Base-by-base conservation (phyloP, 2,888 invertebrate species). In the Linnaemya tessellans region DNA sequence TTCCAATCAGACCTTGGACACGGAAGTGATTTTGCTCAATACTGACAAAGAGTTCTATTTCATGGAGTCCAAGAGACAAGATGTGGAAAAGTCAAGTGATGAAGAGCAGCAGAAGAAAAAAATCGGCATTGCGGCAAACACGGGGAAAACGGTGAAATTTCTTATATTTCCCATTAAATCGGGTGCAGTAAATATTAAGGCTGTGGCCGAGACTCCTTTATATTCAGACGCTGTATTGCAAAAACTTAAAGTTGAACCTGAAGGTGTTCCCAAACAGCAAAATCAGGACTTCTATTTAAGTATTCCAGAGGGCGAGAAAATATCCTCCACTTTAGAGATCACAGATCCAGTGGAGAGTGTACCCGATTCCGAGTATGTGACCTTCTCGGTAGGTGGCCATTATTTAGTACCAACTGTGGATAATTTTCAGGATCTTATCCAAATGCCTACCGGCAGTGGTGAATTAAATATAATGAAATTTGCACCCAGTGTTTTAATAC, bases 381-480 rank as follows among this genome's bases (percentile, higher is more conserved):
- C 93, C 83, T 90, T 95, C 1, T 93, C 93, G 4, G 92, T 94
- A 5, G 83, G 73, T n/a, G 94, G 94, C 0, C 94, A 95, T 89
- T 90, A 94, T 30, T 89, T 95, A 70, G 94, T 94, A 2, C 79
- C 86, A 11, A 62, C 84, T 13, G 90, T 94, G 18, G 93, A 94
- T 11, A 96, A 97, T 90, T 92, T 97, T 51, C 95, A 96, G 49
- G 94, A 94, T 88, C 93, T 98, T 49, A 94, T 97, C 18, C 93
- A 94, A 78, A 94, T 97, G 91, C 97, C 98, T 0, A 96, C 96
- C 54, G 98, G 97, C 0, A 98, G 98, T 92, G 97, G 99, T 0
- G 97, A 97, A 91, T 97, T 98, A 92, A 99, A 98, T 82, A 96
- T 98, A 94, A 93, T 98, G 7, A 97, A 97, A 84, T 95, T 99